These are phyloP conservation scores for Chionoecetes opilio DNA, from an alignment of 1,140 invertebrate species.

Conservation along the genomic window DNA sequence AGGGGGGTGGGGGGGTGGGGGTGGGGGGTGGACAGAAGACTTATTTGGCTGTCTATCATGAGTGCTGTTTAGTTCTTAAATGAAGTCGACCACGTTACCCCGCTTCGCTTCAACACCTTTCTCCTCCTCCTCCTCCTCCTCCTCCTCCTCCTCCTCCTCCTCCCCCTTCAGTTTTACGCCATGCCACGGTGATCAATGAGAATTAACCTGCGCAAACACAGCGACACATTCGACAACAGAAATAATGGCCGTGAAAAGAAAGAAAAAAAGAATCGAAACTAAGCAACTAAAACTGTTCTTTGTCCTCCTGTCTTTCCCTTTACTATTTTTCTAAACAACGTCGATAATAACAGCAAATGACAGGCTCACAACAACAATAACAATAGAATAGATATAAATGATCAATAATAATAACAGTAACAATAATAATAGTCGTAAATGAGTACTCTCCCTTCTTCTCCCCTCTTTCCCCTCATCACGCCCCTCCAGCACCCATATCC, in stretches of 20 bases:
- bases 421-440: too few species aligned
- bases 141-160: background rate
- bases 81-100: background rate
- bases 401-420: background rate
- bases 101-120: too few species aligned
- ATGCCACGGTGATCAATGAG: background rate
- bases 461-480: too few species aligned
- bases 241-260: background rate
- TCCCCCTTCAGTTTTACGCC: background rate
- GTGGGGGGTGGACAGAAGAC: background rate
- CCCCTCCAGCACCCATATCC: background rate
- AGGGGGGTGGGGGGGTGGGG: background rate
- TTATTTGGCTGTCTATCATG: background rate
- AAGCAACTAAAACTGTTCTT: background rate
- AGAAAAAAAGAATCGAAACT: background rate
- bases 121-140: background rate
- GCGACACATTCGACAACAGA: background rate
- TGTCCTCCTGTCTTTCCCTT: background rate
- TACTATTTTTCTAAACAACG: background rate
- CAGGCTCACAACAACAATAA: too few species aligned
- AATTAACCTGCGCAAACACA: constrained; percentile 2
- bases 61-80: background rate
- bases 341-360: background rate
- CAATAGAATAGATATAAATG: background rate
- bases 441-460: too few species aligned